phyloP scores from a whole-genome alignment of 2,113 vertebrate genomes.

The Tragulus kanchil region DNA sequence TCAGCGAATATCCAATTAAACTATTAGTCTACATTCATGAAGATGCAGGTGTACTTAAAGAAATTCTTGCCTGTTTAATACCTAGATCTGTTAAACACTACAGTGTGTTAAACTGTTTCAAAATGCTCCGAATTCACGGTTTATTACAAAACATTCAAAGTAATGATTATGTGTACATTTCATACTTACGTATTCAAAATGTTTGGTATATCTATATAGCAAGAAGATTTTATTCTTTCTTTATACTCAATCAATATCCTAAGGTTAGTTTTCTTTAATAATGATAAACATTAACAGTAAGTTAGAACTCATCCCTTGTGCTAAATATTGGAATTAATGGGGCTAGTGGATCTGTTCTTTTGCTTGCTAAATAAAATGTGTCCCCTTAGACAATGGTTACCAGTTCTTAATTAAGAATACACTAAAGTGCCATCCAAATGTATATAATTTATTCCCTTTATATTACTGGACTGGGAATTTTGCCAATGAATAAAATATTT shows the following conservation, averaged over 20 bases:
- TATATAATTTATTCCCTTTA: conserved; percentile 87
- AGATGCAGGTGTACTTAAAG: neutral
- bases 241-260: conserved; percentile 75
- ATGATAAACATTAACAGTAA: conserved; percentile 79
- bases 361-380: conserved; percentile 79
- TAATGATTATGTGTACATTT: neutral
- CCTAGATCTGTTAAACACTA: neutral
- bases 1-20: neutral
- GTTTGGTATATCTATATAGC: conserved; percentile 59
- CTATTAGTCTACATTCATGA: neutral
- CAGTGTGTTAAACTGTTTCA: neutral
- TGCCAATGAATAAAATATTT: conserved; percentile 87
- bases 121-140: neutral
- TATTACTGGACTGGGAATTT: conserved; percentile 86
- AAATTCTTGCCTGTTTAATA: neutral
- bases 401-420: conserved; percentile 87
- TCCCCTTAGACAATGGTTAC: conserved; percentile 79
- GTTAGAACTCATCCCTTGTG: conserved; percentile 79
- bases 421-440: conserved; percentile 82
- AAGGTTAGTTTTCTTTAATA: conserved; percentile 77
- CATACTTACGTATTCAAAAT: conserved; percentile 70
- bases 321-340: conserved; percentile 79
- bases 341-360: conserved; percentile 85
- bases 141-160: neutral
- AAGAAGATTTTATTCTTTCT: conserved; percentile 63